These are phyloP conservation scores for Mastigias papua DNA, from an alignment of 30 jellyfish, hydroid and myxozoan species.

Conservation along the genomic window DNA sequence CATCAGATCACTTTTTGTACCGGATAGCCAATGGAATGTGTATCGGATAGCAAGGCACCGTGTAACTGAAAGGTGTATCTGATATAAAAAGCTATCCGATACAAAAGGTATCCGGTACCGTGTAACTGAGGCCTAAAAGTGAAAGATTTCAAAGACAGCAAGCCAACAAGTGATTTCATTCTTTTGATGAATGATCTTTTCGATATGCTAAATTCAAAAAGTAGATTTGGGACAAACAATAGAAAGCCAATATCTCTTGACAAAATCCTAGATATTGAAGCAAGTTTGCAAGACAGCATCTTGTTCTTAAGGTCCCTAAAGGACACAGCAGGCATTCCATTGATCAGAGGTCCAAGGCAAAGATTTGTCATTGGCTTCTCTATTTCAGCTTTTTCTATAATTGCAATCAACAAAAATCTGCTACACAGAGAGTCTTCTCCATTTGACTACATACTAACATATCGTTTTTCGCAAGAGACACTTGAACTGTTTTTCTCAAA, in stretches of 20 bases:
- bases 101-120: no score
- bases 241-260: constrained; percentile 37
- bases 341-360: constrained; percentile 41
- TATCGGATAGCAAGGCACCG: no score
- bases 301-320: constrained; percentile 5
- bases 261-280: constrained; percentile 13
- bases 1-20: no score
- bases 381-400: constrained; percentile 27
- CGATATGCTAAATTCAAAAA: constrained; percentile 54
- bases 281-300: background rate
- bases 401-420: constrained; percentile 8
- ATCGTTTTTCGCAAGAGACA: constrained; percentile 19
- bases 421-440: background rate
- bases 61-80: no score
- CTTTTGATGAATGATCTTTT: constrained; percentile 27
- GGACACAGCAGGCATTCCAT: background rate
- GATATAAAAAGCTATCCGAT: no score
- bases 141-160: constrained; percentile 41
- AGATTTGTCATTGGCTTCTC: constrained; percentile 34
- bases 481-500: constrained; percentile 48
- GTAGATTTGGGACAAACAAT: constrained; percentile 35
- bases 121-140: no score
- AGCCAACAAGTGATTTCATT: constrained; percentile 53
- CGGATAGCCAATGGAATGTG: no score
- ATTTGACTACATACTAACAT: constrained; percentile 17